Conservation (phyloP, 2,888 invertebrate species). For the Andrena haemorrhoa region DNA sequence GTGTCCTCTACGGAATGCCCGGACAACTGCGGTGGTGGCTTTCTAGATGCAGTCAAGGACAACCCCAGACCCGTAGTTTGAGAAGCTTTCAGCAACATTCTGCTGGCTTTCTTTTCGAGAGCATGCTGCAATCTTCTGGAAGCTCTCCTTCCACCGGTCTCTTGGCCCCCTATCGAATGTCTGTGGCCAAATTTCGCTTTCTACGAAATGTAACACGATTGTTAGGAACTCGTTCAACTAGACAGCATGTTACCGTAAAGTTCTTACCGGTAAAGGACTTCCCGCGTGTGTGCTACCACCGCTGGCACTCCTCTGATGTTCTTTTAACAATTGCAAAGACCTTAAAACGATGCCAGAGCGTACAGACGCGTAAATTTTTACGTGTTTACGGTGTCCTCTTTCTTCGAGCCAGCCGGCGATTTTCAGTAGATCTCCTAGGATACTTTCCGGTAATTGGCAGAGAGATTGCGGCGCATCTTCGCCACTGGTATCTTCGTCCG, state of each 20-base stretch:
- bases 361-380: slow-evolving; percentile 91
- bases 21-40: slow-evolving; percentile 83
- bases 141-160: slow-evolving; percentile 91
- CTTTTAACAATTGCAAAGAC: slow-evolving; percentile 91
- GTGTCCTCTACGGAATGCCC: slow-evolving; percentile 81
- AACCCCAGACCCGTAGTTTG: slow-evolving; percentile 91
- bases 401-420: slow-evolving; percentile 95
- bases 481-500: slow-evolving; percentile 91
- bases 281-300: slow-evolving; percentile 90
- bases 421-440: slow-evolving; percentile 90
- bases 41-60: slow-evolving; percentile 89
- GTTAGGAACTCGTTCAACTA: slow-evolving; percentile 15
- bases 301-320: slow-evolving; percentile 92
- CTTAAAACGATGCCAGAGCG: slow-evolving; percentile 91
- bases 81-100: slow-evolving; percentile 92
- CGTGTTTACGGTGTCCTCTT: slow-evolving; percentile 90
- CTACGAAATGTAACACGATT: slow-evolving; percentile 82
- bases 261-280: slow-evolving; percentile 88
- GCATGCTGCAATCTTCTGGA: slow-evolving; percentile 94
- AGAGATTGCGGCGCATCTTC: slow-evolving; percentile 88
- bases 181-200: slow-evolving; percentile 90
- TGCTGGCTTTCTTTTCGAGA: slow-evolving; percentile 89
- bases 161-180: slow-evolving; percentile 85
- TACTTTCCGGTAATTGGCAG: slow-evolving; percentile 90
- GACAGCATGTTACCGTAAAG: not conserved